Conservation (phyloP, 2,888 invertebrate species). For the Chromoteleia sp. region DNA sequence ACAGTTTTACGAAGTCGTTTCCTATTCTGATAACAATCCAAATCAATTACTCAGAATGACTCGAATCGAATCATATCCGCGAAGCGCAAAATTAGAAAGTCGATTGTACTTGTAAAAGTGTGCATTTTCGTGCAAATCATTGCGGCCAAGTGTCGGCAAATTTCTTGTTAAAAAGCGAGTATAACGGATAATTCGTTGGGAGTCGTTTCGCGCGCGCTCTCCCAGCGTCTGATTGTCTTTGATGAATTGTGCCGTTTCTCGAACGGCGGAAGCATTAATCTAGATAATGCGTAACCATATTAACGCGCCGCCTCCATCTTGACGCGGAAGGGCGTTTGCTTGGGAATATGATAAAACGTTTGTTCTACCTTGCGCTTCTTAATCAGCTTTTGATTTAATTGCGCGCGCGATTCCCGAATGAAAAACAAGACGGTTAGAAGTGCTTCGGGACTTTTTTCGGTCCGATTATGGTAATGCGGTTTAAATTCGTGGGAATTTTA, state of each 20-base stretch:
- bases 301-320: constrained; percentile 72
- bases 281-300: constrained; percentile 83
- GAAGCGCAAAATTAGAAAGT: constrained; percentile 50
- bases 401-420: constrained; percentile 20
- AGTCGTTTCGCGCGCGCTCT: constrained; percentile 79
- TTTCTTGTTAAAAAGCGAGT: constrained; percentile 31
- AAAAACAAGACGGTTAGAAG: constrained; percentile 49
- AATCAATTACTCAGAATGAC: constrained; percentile 58
- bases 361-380: constrained; percentile 52
- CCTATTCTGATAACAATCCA: constrained; percentile 29
- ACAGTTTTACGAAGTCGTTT: background rate
- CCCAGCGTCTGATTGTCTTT: constrained; percentile 84
- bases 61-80: constrained; percentile 16
- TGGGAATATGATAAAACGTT: constrained; percentile 65
- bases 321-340: constrained; percentile 57
- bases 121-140: constrained; percentile 64
- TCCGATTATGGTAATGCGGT: constrained; percentile 48
- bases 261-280: constrained; percentile 80
- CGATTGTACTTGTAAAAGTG: constrained; percentile 35
- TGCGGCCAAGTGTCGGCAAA: constrained; percentile 35
- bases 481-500: constrained; percentile 37
- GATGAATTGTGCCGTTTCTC: constrained; percentile 82
- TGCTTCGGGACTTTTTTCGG: constrained; percentile 29
- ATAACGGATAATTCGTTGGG: constrained; percentile 77
- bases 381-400: constrained; percentile 44